Base-by-base conservation (phyloP, 2,113 vertebrate genomes). In the Zosterops lateralis region DNA sequence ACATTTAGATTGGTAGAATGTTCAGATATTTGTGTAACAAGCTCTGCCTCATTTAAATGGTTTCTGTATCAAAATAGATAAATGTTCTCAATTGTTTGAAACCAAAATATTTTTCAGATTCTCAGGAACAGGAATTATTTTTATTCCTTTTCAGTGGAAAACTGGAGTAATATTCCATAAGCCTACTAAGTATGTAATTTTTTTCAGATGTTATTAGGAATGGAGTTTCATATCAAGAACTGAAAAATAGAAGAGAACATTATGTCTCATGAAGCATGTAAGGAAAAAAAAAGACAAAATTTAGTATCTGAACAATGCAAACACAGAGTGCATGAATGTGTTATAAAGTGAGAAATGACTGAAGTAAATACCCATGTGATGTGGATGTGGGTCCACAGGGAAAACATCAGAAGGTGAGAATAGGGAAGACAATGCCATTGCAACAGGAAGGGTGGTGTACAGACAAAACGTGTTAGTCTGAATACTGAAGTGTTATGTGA, bases 311-410 rank as follows among this genome's bases (percentile, higher is more conserved):
- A 92, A 73, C 58, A 85, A 29, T 22, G 32, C 54, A 84, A 71
- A 14, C 44, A 65, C 2, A 2, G 66, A 87, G 70, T 29, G 38
- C 54, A 89, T 29, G 54, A 75, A 89, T 58, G 67, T 28, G 38
- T 64, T 95, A 29, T n/a, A 77, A 94, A 92, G 68, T 74, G 91
- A 93, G 82, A 85, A 88, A n/a, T 74, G 93, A 87, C 78, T 95
- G 78, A 85, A 90, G 84, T 71, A 87, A 94, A 81, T 48, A 86
- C 51, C 82, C 72, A 48, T 64, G 82, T 54, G 79, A 94, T 84
- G 51, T 56, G 82, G 78, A 83, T 64, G 68, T 65, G 93, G 87
- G 82, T 75, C 94, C 78, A 45, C 48, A 80, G 92, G 84, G 92
- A 89, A 82, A 93, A 88, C 51, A 89, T 91, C 76, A 80, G 89